A percentile compares a stretch with the other conserved stretches of the same genome.
Conservation (phyloP, 2,797 vertebrate species). For the Sarcophilus harrisii region DNA sequence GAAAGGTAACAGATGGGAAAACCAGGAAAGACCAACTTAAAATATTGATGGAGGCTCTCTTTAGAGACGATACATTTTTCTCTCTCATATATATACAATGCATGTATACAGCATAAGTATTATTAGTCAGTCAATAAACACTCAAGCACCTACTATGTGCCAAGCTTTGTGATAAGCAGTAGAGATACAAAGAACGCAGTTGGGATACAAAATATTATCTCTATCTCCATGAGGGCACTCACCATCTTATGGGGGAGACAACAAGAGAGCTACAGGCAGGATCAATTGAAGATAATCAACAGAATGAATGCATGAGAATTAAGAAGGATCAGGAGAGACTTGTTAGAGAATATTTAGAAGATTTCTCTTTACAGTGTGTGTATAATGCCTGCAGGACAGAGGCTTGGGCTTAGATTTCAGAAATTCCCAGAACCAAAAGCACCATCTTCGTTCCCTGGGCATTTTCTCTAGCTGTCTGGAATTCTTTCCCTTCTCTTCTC, state of each 20-base stretch:
- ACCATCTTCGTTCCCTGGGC: not conserved
- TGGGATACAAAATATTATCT: not conserved
- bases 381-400: not conserved
- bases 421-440: not conserved
- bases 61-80: not conserved
- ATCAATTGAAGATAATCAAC: not conserved
- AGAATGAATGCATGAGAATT: not conserved
- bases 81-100: not conserved
- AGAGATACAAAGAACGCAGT: not conserved
- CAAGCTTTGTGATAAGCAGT: not conserved
- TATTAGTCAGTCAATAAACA: not conserved
- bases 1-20: not conserved
- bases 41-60: not conserved
- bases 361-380: not conserved
- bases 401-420: not conserved
- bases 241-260: not conserved
- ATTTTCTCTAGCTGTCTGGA: not conserved
- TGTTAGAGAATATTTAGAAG: not conserved
- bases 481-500: not conserved
- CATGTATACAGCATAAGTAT: not conserved
- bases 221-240: not conserved
- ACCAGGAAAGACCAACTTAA: not conserved
- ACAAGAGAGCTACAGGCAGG: not conserved
- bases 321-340: not conserved
- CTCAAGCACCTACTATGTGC: not conserved